Evolutionary conservation across 2,888 invertebrate genomes (phyloP).

Genomic region (Tipula vernalis): DNA sequence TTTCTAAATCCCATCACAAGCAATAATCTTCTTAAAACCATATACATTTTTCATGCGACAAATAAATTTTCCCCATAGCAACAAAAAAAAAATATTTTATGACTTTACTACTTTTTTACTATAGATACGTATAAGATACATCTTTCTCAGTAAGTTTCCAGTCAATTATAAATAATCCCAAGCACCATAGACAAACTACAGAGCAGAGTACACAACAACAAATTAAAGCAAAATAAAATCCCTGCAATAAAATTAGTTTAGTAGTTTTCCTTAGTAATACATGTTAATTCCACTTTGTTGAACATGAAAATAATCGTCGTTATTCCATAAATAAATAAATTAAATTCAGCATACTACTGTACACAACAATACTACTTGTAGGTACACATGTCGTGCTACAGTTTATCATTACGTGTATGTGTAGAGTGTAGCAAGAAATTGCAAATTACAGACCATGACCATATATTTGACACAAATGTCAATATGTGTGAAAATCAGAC

Average conservation of each 20-base stretch:
- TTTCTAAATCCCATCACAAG: neutral
- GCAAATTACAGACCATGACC: neutral
- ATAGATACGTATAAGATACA: neutral
- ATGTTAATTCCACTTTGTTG: neutral
- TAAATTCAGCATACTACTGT: neutral
- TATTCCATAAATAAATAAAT: neutral
- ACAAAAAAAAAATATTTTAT: neutral
- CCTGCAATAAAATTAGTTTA: neutral
- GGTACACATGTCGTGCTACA: neutral
- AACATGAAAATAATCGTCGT: neutral
- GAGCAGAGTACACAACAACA: neutral
- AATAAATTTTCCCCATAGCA: neutral
- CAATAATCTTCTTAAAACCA: neutral
- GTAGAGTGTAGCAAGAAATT: neutral
- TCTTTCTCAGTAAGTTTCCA: neutral
- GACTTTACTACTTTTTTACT: neutral
- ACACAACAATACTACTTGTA: neutral
- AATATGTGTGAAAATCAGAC: neutral
- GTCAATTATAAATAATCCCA: neutral
- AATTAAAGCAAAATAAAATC: neutral
- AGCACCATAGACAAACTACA: neutral
- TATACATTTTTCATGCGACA: neutral
- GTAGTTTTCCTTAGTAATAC: neutral
- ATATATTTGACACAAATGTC: neutral
- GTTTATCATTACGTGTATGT: neutral